Conservation (phyloP, 2,797 vertebrate genomes). For the Aulostomus chinensis region DNA sequence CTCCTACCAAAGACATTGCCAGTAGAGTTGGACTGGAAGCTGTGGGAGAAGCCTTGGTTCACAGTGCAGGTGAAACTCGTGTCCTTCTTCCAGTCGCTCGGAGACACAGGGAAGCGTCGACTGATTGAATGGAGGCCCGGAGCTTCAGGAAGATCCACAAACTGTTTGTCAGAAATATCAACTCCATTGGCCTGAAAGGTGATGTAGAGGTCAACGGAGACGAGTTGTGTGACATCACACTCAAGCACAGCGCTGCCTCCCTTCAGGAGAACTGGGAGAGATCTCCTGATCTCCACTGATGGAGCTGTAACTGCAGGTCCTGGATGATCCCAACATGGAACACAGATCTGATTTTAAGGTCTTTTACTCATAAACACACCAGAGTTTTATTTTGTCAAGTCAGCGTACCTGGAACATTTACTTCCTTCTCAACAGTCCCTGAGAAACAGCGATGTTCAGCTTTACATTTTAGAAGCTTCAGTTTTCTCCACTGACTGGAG, state of each 20-base stretch:
- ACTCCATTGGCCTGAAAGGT: conserved; percentile 31
- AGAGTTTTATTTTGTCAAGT: no score
- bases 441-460: conserved; percentile 64
- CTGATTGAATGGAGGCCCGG: conserved; percentile 40
- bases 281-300: conserved; percentile 61
- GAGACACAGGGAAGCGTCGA: conserved; percentile 32
- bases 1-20: conserved; percentile 62
- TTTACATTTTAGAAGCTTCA: conserved; percentile 48
- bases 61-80: conserved; percentile 57
- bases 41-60: conserved; percentile 35
- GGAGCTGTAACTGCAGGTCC: conserved; percentile 24
- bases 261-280: conserved; percentile 28
- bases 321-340: conserved; percentile 21
- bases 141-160: conserved; percentile 34
- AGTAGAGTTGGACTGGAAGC: conserved; percentile 11
- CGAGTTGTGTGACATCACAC: conserved; percentile 55
- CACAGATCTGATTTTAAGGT: not conserved
- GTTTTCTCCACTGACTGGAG: conserved; percentile 13
- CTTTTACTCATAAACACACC: not conserved
- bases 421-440: not conserved
- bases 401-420: conserved; percentile 43
- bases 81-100: fast-evolving
- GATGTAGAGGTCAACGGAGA: conserved; percentile 53
- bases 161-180: conserved; percentile 12
- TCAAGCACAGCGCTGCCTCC: conserved; percentile 38